Conservation (phyloP, 2,797 vertebrate species). For the Propithecus deckenii region DNA sequence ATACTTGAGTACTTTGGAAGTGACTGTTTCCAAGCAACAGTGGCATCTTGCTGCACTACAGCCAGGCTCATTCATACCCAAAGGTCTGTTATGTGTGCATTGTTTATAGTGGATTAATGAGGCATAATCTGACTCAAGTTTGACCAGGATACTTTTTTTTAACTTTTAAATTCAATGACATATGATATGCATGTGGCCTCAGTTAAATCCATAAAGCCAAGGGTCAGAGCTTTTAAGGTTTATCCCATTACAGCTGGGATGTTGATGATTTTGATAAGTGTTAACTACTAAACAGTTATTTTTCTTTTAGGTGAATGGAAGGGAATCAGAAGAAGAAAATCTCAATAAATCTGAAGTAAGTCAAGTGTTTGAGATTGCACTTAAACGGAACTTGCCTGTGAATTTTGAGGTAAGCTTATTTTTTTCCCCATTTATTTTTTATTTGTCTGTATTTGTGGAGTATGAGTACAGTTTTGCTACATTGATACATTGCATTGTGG, state of each 20-base stretch:
- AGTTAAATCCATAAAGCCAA: slow-evolving; percentile 1
- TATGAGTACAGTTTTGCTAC: too few species aligned
- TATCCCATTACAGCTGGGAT: slow-evolving; percentile 57
- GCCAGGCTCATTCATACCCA: not conserved
- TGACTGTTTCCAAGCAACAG: not conserved
- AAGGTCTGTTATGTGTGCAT: not conserved
- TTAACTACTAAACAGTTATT: slow-evolving; percentile 82
- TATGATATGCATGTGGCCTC: not conserved
- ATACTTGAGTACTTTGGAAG: not conserved
- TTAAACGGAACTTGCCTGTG: slow-evolving; percentile 98
- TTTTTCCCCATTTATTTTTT: slow-evolving; percentile 37
- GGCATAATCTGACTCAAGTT: not conserved
- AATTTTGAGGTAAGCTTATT: slow-evolving; percentile 96
- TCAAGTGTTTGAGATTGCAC: slow-evolving; percentile 99
- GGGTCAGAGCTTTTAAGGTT: slow-evolving; percentile 57
- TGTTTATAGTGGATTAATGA: not conserved
- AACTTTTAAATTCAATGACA: not conserved
- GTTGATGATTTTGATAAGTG: slow-evolving; percentile 70
- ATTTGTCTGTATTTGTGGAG: too few species aligned
- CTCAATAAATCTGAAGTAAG: slow-evolving; percentile 99
- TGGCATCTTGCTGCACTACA: not conserved
- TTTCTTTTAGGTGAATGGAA: slow-evolving; percentile 92
- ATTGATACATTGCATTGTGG: too few species aligned
- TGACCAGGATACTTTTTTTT: not conserved
- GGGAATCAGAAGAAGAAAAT: slow-evolving; percentile 95